Evolutionary conservation across 1,140 invertebrate genomes (phyloP), one percentile per base, ranked within the genome.

Genomic region (Conus betulinus): DNA sequence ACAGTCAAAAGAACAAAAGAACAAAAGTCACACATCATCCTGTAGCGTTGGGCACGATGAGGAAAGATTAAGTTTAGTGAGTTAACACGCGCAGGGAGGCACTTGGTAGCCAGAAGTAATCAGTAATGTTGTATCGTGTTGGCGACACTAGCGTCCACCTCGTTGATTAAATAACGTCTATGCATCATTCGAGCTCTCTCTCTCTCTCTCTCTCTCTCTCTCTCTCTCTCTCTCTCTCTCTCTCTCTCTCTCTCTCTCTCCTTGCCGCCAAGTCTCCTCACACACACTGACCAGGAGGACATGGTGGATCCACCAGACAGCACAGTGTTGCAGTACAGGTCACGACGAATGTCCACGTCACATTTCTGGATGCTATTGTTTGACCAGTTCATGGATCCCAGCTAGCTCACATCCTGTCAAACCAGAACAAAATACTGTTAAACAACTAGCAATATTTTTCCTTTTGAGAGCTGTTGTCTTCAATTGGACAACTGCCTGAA

Each of bases 271-370:
- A 8, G 8, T 4, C 8, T 11, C 8, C 57, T 11, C 57, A 60
- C 57, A 60, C 55, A 20, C n/a, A 63, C 60, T 84, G 6, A 96
- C 98, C 98, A 39, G 96, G 96, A 92, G 95, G 95, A 96, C 96
- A 96, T 84, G 55, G 96, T 96, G 88, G 95, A 95, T 88, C 96
- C 96, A 87, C 96, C 96, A 89, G 90, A 94, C 89, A 91, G 91
- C n/a, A 96, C 95, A 85, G 95, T 98, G 96, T 98, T 98, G 96
- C 97, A 97, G 95, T 98, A 98, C 95, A 98, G 95, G 96, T 98
- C 98, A 96, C 96, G 98, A 94, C 97, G 96, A 96, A 98, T 98
- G 93, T 98, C 97, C 89, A 98, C 97, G 84, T 95, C 94, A 89
- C 94, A 94, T 74, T 91, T 92, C 93, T 94, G 93, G 83, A 99